Evolutionary conservation across 2,113 vertebrate genomes (phyloP), one percentile per base, ranked within the genome.

Genomic region (Mormoops blainvillei): DNA sequence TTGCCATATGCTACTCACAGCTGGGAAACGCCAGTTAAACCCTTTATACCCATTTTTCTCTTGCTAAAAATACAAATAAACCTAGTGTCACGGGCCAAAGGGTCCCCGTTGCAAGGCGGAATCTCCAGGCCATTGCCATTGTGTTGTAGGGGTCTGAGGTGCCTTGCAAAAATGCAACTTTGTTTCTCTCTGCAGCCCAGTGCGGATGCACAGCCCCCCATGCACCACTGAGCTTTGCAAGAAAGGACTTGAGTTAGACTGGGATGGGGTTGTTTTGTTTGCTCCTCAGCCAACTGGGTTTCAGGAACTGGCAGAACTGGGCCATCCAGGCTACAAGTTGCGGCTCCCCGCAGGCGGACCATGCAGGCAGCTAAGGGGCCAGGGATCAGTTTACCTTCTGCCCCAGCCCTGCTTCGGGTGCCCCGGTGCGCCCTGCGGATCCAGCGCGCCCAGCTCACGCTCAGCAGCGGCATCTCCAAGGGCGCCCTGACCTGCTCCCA

Each of bases 261-360:
- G 84, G 94, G 88, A 87, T 95, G 96, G 95, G 83, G 80, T 93
- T 91, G 96, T 98, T 98, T 97, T 97, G 97, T 98, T 98, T 92
- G 84, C 95, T 98, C 94, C 96, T 93, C 97, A 97, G 98, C 97
- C 98, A 98, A 97, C 98, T 98, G 95, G 96, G 97, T 98, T 98
- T 98, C 98, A 98, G 96, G 98, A 98, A 98, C 98, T 98, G 97
- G 98, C 98, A 97, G 97, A 98, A 98, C 96, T 95, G 87, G 97
- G 98, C 43, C 91, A 97, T 97, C 97, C 85, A 18, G 96, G 61
- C 89, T 94, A 88, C 54, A 26, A 94, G 94, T 20, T 86, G 97
- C 96, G 41, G 31, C 73, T 94, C 67, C 68, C 5, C 80, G 7
- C 33, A 83, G 94, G 96, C 89, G 31, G 61, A 61, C 20, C 36